Percentiles rank a stretch among this genome's conserved stretches.
phyloP scores from a whole-genome alignment of 2,113 vertebrate genomes.

The Corythaixoides concolor region DNA sequence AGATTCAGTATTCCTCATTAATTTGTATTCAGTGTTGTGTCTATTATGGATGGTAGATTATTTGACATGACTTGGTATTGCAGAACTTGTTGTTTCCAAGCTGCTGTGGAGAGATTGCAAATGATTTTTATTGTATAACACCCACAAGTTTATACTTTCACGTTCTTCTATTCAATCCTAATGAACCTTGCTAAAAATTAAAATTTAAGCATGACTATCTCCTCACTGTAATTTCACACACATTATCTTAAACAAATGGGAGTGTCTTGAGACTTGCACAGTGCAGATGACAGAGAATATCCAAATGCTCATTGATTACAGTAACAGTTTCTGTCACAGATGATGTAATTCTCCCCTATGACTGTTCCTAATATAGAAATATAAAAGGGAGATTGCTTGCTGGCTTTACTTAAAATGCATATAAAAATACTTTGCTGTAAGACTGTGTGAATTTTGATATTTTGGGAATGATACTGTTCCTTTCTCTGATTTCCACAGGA shows the following conservation, averaged over 20 bases:
- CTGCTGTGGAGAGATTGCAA: slow-evolving; percentile 16
- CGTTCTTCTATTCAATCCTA: slow-evolving; percentile 7
- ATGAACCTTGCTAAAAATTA: slow-evolving; percentile 33
- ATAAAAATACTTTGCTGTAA: background rate
- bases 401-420: background rate
- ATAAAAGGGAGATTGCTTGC: background rate
- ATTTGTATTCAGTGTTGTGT: background rate
- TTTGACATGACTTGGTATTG: slow-evolving; percentile 41
- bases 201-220: slow-evolving; percentile 48
- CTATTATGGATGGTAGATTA: slow-evolving; percentile 45
- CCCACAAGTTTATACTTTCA: slow-evolving; percentile 27
- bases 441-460: background rate
- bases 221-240: slow-evolving; percentile 6
- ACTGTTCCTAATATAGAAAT: background rate
- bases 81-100: slow-evolving; percentile 51
- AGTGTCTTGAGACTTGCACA: background rate
- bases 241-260: slow-evolving; percentile 1
- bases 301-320: background rate
- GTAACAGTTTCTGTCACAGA: background rate
- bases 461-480: background rate
- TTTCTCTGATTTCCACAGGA: background rate
- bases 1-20: slow-evolving; percentile 32
- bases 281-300: background rate
- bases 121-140: slow-evolving; percentile 35
- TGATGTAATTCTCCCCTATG: background rate